A percentile compares a stretch with the other conserved stretches of the same genome.
phyloP scores from a whole-genome alignment of 2,888 invertebrate genomes.

The Lasius platythorax region DNA sequence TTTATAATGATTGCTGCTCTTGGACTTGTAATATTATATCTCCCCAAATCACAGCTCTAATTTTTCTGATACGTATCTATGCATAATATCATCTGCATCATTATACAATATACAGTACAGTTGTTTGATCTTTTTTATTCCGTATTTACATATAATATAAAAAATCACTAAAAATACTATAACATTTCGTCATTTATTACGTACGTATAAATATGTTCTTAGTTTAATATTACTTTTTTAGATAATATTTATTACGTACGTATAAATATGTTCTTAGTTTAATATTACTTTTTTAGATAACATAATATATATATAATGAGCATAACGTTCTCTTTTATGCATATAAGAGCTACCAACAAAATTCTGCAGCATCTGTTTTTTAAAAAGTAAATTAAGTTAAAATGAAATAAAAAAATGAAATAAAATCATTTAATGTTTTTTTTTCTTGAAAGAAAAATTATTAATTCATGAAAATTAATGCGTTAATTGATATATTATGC shows the following conservation, averaged over 20 bases:
- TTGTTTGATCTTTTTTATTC: not conserved
- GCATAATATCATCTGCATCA: not conserved
- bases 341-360: not conserved
- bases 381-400: not conserved
- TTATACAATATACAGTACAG: not conserved
- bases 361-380: not conserved
- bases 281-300: too few species aligned
- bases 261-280: not conserved
- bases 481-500: not conserved
- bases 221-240: not conserved
- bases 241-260: not conserved
- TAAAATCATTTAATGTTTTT: not conserved
- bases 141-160: not conserved
- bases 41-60: not conserved
- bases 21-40: not conserved
- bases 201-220: not conserved
- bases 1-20: slow-evolving; percentile 56
- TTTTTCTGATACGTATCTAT: not conserved
- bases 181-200: not conserved
- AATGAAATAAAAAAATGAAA: not conserved
- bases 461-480: not conserved
- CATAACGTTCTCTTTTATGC: not conserved
- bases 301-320: not conserved
- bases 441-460: not conserved
- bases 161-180: not conserved